A percentile compares a stretch with the other conserved stretches of the same genome.
phyloP scores from a whole-genome alignment of 2,113 vertebrate species.

The Pollimyrus isidori region DNA sequence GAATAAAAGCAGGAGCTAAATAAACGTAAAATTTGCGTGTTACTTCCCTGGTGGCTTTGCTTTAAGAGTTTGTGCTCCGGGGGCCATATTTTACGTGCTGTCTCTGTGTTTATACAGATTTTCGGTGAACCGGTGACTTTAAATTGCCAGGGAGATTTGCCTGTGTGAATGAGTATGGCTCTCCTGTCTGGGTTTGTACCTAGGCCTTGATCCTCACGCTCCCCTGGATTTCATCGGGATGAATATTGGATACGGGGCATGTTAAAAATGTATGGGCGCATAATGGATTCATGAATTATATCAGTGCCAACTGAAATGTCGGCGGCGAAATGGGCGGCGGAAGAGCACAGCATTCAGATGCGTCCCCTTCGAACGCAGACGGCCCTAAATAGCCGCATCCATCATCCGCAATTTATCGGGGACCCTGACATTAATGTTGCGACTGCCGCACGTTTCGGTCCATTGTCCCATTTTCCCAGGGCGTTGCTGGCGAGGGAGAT shows the following conservation, averaged over 20 bases:
- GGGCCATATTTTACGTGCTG: neutral
- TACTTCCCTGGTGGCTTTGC: neutral
- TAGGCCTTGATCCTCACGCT: neutral
- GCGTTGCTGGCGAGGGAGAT: neutral
- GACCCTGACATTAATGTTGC: neutral
- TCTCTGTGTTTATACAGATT: neutral
- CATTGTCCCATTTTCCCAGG: neutral
- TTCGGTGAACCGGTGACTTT: neutral
- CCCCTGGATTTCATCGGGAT: neutral
- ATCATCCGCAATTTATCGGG: neutral
- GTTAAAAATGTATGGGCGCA: neutral
- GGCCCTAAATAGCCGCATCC: neutral
- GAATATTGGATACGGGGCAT: neutral
- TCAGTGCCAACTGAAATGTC: neutral
- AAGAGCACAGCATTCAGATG: neutral
- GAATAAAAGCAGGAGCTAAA: neutral
- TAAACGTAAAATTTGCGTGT: neutral
- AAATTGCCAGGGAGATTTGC: neutral
- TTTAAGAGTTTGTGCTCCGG: neutral
- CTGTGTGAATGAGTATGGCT: neutral
- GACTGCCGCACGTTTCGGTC: neutral
- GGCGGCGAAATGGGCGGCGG: neutral
- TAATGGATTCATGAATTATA: conserved; percentile 7
- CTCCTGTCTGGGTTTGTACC: neutral
- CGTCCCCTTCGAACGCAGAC: neutral